These are phyloP conservation scores for Gymnopithys bicolor DNA, from an alignment of 2,797 vertebrate genomes.

Conservation along the genomic window DNA sequence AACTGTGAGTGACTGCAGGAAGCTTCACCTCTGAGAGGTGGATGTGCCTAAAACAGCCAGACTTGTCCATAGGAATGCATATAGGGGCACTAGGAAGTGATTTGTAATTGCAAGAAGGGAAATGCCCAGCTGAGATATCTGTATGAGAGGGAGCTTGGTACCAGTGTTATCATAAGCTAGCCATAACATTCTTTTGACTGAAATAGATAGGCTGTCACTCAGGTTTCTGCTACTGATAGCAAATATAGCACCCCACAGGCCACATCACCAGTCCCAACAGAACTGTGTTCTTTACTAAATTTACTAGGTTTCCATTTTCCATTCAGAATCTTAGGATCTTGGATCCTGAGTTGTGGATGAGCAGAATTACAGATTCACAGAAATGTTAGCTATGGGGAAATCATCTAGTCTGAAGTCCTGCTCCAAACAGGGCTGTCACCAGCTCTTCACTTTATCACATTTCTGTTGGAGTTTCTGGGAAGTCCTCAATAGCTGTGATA, in stretches of 20 bases:
- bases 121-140: background rate
- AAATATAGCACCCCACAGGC: background rate
- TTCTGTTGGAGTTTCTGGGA: background rate
- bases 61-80: background rate
- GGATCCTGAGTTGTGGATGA: background rate
- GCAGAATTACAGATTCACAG: background rate
- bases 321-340: background rate
- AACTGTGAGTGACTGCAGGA: background rate
- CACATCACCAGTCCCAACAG: rapidly evolving
- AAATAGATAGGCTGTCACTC: background rate
- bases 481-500: background rate
- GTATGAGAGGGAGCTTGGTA: background rate
- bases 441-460: background rate
- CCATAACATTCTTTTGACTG: background rate
- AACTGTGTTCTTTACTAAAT: background rate
- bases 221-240: background rate
- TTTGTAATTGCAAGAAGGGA: background rate
- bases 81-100: background rate
- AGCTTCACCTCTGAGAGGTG: background rate
- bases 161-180: background rate
- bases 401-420: background rate
- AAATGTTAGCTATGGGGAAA: background rate
- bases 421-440: background rate
- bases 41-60: background rate
- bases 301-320: background rate